Evolutionary conservation across 2,797 vertebrate species (phyloP), one percentile per base, ranked within the genome.

Genomic region (Hephaestus fuliginosus): DNA sequence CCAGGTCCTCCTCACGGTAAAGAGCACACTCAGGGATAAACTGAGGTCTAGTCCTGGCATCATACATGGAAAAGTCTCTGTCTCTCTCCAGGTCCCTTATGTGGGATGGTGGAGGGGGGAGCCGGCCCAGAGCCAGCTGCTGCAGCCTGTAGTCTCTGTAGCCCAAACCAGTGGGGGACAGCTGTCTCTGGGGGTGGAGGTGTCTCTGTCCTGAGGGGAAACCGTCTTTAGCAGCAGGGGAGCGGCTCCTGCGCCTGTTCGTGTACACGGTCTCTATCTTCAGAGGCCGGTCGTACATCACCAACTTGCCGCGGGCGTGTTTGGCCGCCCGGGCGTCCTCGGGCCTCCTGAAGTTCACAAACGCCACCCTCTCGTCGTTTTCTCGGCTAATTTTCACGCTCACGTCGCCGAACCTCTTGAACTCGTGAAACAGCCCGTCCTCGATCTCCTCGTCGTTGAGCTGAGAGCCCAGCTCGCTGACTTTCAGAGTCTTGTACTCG

Each of bases 371-470:
- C 74, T 97, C 97, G 46, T 98, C 97, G 81, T 96, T 96, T 10
- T 97, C 96, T 13, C 97, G 95, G 64, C 96, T 96, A 58, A 99
- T 98, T 86, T 99, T 99, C 5, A 99, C 97, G 44, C 98, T 99
- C 25, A 99, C 98, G 62, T 99, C 98, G 0, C 98, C 98, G 61
- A 99, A 99, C 77, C 97, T 97, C 80, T 98, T 99, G 61, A 99
- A 99, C 92, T 99, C 98, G 74, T 98, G 97, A 64, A 99, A 99
- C 0, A 99, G 93, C 0, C 98, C 98, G 86, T 99, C 98, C 88
- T 99, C 98, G 64, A 99, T 96, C 10, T 98, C 97, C 85, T 98
- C 98, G 90, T 99, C 98, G 86, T 96, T 98, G 67, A 99, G 88
- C 89, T 97, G 97, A 2, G 97, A 97, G 85, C 98, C 98, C 87